Percentiles rank a stretch among this genome's conserved stretches.
These are phyloP conservation scores for Megaustenia siamemsis DNA, from an alignment of 2,888 invertebrate species.

Conservation along the genomic window DNA sequence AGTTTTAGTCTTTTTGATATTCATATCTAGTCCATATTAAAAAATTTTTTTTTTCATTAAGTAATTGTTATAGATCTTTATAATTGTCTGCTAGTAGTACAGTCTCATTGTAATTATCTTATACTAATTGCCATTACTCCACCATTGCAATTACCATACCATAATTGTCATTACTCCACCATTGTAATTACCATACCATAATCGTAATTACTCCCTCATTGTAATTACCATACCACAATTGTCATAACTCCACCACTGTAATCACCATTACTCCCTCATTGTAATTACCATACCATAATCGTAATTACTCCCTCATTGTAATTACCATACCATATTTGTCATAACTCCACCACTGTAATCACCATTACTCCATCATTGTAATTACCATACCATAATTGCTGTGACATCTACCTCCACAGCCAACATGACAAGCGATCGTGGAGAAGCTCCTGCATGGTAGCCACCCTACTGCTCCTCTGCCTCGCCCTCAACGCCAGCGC, in stretches of 20 bases:
- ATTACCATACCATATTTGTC: background rate
- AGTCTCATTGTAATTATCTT: too few species aligned
- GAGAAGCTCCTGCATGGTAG: conserved; percentile 30
- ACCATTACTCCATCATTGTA: background rate
- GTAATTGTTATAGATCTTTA: too few species aligned
- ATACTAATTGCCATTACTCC: too few species aligned
- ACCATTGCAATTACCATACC: background rate
- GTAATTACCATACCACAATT: background rate
- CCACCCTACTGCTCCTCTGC: conserved; percentile 11
- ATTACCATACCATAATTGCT: background rate
- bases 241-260: background rate
- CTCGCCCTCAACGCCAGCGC: conserved; percentile 43
- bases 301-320: background rate
- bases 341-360: background rate
- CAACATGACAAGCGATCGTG: conserved; percentile 45
- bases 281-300: background rate
- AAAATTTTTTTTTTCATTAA: too few species aligned
- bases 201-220: background rate
- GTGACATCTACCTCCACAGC: background rate
- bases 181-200: background rate
- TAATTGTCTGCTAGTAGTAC: too few species aligned
- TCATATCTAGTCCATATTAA: too few species aligned
- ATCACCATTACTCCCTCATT: background rate
- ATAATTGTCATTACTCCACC: background rate
- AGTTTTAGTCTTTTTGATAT: too few species aligned